Percentiles rank a stretch among this genome's conserved stretches.
Evolutionary conservation across 2,113 vertebrate genomes (phyloP).

Genomic region (Pseudois nayaur): DNA sequence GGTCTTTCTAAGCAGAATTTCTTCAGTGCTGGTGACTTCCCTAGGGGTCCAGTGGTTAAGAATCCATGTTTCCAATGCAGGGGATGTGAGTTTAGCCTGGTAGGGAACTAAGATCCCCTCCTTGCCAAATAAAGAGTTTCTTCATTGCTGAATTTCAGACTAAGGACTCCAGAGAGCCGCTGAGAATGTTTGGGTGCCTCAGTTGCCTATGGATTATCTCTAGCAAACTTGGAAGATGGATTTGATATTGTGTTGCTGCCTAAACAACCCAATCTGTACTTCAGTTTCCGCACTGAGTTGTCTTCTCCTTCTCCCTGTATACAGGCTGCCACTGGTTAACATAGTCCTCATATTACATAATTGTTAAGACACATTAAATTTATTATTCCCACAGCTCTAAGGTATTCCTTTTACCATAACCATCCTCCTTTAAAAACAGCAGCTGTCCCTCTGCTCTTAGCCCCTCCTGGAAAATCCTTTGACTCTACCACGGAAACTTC

Average conservation of each 20-base stretch:
- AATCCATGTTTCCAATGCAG: not conserved
- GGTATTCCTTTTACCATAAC: not conserved
- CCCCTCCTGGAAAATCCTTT: not conserved
- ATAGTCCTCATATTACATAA: not conserved
- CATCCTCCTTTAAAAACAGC: not conserved
- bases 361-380: not conserved
- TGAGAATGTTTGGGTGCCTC: not conserved
- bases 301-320: not conserved
- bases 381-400: not conserved
- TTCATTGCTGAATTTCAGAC: not conserved
- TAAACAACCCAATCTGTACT: not conserved
- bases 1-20: not conserved
- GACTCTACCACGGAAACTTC: not conserved
- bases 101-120: not conserved
- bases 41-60: not conserved
- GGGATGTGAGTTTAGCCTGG: not conserved
- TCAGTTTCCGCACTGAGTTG: not conserved
- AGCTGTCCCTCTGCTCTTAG: not conserved
- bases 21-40: not conserved
- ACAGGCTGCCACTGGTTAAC: not conserved
- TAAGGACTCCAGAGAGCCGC: not conserved
- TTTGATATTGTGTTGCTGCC: not conserved
- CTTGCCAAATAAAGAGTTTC: not conserved
- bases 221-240: not conserved
- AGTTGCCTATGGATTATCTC: not conserved